Evolutionary conservation across 2,888 invertebrate species (phyloP), one percentile per base, ranked within the genome.

Genomic region (Holacanthella duospinosa): DNA sequence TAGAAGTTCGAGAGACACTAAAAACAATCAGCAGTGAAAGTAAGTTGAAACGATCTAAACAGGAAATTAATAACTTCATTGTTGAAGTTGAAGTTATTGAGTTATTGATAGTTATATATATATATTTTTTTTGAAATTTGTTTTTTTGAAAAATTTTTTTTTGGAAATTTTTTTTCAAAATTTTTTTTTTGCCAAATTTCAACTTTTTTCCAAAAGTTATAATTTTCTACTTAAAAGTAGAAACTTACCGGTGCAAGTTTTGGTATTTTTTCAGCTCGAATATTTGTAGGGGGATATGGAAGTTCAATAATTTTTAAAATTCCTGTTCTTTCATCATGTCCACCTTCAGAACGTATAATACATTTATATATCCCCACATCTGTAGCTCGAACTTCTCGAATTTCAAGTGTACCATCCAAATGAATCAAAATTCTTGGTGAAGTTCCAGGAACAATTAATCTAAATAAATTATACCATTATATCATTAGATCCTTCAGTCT

Each of bases 361-460:
- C 97, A 97, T 54, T 88, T 87, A 80, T 99, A 99, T 68, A 86
- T 85, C 59, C 97, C 97, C 58, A 93, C 95, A 79, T 96, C 96
- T 60, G 89, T 86, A 1, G 93, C 91, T 65, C 93, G 82, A 59
- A 91, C 92, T 27, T 92, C 91, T 70, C 86, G 85, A 71, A 72
- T 67, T 64, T 72, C 71, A 9, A 72, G 62, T 6, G 71, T 72
- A 1, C 72, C 72, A 63, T 72, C 72, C 36, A 68, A 60, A 59
- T 72, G 69, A 26, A 71, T 66, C 9, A 64, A n/a, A 27, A 71
- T 68, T 62, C 72, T 61, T 16, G 62, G 65, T 12, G 70, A 71
- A 2, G 68, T 63, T 43, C 72, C 72, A 4, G 72, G 61, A 55
- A 71, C 55, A 44, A 72, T 69, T 16, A 65, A 29, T 43, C 69